Conservation (phyloP, 2,888 invertebrate genomes). For the Podotricha telesiphe region DNA sequence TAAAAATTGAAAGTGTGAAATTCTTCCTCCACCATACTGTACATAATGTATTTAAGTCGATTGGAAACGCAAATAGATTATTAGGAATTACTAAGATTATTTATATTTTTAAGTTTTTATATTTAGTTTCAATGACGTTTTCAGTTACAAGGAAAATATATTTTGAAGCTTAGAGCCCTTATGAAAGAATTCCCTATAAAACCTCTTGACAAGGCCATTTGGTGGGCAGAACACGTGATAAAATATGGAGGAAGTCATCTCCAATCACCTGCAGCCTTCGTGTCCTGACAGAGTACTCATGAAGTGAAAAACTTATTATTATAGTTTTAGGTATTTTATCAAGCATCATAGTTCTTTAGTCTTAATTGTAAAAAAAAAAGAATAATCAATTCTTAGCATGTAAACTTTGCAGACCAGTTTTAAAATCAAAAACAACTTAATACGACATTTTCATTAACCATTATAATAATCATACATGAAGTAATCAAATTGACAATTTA, state of each 20-base stretch:
- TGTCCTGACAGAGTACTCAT: constrained; percentile 39
- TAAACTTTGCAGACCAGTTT: background rate
- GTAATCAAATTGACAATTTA: no score
- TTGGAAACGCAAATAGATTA: no score
- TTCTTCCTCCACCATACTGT: no score
- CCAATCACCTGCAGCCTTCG: constrained; percentile 37
- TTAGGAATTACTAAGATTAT: no score
- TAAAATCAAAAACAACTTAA: background rate
- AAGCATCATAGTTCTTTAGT: constrained; percentile 14
- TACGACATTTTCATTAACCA: no score
- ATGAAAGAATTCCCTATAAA: constrained; percentile 43
- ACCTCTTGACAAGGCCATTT: constrained; percentile 44
- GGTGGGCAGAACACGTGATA: constrained; percentile 47
- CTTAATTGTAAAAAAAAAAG: background rate
- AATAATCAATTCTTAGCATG: background rate
- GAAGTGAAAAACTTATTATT: constrained; percentile 39
- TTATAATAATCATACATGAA: no score
- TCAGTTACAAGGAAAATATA: constrained; percentile 45
- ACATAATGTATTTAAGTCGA: no score
- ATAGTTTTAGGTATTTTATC: constrained; percentile 27
- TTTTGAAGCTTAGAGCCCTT: constrained; percentile 31
- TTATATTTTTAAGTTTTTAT: no score
- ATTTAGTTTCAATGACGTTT: constrained; percentile 18
- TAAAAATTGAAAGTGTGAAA: no score
- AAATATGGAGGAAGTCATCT: constrained; percentile 44